phyloP scores from a whole-genome alignment of 2,797 vertebrate species.

The Sphenodon punctatus region DNA sequence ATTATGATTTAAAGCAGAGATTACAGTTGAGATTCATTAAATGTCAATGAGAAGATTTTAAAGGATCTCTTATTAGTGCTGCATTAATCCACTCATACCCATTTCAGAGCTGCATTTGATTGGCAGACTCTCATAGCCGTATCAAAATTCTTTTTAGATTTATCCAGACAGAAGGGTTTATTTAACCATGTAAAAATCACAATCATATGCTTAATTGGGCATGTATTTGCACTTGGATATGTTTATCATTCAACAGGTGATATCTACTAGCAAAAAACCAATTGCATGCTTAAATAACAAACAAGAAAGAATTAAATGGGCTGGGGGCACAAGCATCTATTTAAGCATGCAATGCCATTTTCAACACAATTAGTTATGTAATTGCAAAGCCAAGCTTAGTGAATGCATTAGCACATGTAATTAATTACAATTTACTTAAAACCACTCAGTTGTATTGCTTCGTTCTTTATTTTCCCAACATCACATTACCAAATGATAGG shows the following conservation, averaged over 20 bases:
- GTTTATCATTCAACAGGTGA: constrained; percentile 58
- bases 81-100: background rate
- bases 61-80: background rate
- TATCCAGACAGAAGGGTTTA: background rate
- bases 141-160: background rate
- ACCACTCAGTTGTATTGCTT: constrained; percentile 53
- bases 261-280: constrained; percentile 24
- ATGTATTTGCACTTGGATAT: constrained; percentile 20
- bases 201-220: constrained; percentile 50
- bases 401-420: constrained; percentile 63
- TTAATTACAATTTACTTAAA: constrained; percentile 71
- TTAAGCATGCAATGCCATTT: constrained; percentile 63
- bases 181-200: constrained; percentile 29
- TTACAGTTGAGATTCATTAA: background rate
- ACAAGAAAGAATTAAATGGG: constrained; percentile 31
- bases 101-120: background rate
- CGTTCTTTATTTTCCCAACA: constrained; percentile 51
- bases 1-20: background rate
- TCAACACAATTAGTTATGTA: constrained; percentile 67
- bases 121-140: background rate
- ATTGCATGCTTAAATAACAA: constrained; percentile 15
- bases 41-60: background rate
- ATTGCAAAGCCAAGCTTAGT: constrained; percentile 59
- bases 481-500: constrained; percentile 40
- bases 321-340: constrained; percentile 12